Evolutionary conservation across 2,113 vertebrate genomes (phyloP).

Genomic region (Lophura nycthemera): DNA sequence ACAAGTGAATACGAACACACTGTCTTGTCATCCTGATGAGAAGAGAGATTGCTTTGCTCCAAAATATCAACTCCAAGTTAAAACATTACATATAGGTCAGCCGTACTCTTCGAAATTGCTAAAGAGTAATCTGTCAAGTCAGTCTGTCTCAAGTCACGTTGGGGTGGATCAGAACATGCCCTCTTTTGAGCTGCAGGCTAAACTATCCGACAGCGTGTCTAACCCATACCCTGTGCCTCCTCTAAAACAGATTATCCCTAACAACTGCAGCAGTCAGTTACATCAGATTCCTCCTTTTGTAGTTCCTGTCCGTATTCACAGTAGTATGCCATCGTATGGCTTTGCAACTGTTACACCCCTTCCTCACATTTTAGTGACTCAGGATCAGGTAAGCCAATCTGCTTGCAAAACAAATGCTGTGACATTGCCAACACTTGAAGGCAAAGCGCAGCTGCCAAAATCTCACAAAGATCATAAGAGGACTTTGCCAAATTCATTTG

Average conservation of each 20-base stretch:
- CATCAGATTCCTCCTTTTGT: slow-evolving; percentile 77
- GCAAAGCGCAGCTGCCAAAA: slow-evolving; percentile 75
- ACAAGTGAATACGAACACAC: not conserved
- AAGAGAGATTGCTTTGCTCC: slow-evolving; percentile 84
- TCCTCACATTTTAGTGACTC: slow-evolving; percentile 94
- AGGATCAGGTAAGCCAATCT: slow-evolving; percentile 84
- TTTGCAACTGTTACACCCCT: slow-evolving; percentile 79
- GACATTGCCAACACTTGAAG: slow-evolving; percentile 71
- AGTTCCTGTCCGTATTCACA: slow-evolving; percentile 79
- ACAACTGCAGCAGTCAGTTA: slow-evolving; percentile 37
- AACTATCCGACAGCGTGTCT: slow-evolving; percentile 76
- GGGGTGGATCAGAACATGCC: slow-evolving; percentile 36
- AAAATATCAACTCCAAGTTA: slow-evolving; percentile 91
- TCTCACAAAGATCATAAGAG: slow-evolving; percentile 74
- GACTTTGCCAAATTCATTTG: slow-evolving; percentile 68
- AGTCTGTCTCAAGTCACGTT: slow-evolving; percentile 76
- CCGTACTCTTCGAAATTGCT: slow-evolving; percentile 78
- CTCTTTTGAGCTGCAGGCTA: slow-evolving; percentile 57
- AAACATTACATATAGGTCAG: slow-evolving; percentile 79
- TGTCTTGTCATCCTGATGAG: slow-evolving; percentile 46
- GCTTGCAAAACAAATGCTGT: slow-evolving; percentile 75
- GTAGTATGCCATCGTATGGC: slow-evolving; percentile 77
- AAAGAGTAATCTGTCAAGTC: slow-evolving; percentile 77
- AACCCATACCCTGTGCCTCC: slow-evolving; percentile 76
- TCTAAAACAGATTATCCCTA: slow-evolving; percentile 68